Percentiles rank a stretch among this genome's conserved stretches.
Conservation (phyloP, 2,113 vertebrate species). For the Vidua macroura region DNA sequence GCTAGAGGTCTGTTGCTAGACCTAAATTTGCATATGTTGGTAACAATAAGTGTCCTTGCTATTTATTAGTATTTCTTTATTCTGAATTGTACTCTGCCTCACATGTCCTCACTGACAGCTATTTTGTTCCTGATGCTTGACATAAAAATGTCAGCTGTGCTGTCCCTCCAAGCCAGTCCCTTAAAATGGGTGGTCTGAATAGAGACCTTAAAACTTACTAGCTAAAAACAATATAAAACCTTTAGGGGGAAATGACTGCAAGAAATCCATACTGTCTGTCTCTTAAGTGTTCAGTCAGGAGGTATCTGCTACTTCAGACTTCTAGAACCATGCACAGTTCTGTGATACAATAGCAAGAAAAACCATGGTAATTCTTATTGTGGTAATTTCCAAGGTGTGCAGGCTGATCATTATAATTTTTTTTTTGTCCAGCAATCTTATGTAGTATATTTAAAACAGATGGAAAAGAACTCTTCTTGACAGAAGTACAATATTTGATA, state of each 20-base stretch:
- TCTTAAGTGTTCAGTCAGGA: not conserved
- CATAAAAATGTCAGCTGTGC: not conserved
- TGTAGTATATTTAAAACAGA: not conserved
- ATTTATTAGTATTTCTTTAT: not conserved
- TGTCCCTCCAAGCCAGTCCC: not conserved
- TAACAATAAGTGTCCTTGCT: constrained; percentile 17
- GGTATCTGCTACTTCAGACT: not conserved
- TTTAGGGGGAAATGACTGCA: not conserved
- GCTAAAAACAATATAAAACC: not conserved
- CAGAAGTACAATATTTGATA: not conserved
- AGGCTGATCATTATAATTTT: not conserved
- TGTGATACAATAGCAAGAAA: not conserved
- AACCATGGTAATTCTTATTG: not conserved
- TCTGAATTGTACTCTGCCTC: not conserved
- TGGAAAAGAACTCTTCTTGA: not conserved
- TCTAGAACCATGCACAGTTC: not conserved
- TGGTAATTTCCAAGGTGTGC: not conserved
- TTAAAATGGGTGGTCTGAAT: not conserved
- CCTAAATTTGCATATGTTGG: constrained; percentile 17
- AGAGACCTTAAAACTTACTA: not conserved
- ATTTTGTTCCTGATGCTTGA: not conserved
- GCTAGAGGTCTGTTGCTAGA: constrained; percentile 43
- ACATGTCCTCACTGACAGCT: not conserved
- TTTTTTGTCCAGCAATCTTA: not conserved
- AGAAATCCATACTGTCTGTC: not conserved